phyloP scores from a whole-genome alignment of 1,140 invertebrate species.

The Proales similis region DNA sequence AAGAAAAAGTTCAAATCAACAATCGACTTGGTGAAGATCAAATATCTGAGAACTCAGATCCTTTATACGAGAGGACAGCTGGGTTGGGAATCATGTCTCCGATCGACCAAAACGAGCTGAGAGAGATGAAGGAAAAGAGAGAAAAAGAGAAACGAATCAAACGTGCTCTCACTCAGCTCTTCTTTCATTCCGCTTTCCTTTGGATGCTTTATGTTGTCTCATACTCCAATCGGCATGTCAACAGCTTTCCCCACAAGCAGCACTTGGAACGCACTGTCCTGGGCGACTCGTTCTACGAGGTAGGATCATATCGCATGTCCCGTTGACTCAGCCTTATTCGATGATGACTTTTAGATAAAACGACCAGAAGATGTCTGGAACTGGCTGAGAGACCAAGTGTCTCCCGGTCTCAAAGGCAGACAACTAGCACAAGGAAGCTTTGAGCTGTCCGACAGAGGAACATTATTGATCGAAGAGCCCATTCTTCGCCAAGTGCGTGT shows the following conservation, averaged over 20 bases:
- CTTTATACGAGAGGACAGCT: no score
- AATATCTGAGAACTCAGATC: not conserved
- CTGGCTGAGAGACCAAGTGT: slow-evolving; percentile 8
- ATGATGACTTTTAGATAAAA: no score
- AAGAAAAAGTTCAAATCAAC: no score
- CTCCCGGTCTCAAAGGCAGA: slow-evolving; percentile 17
- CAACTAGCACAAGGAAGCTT: slow-evolving; percentile 41
- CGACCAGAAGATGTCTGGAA: slow-evolving; percentile 14
- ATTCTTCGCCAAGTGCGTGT: slow-evolving; percentile 49
- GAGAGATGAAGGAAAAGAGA: slow-evolving; percentile 39
- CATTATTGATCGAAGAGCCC: slow-evolving; percentile 57
- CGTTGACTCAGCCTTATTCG: no score
- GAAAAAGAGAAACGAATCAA: slow-evolving; percentile 14
- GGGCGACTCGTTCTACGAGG: no score
- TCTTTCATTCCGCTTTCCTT: slow-evolving; percentile 40
- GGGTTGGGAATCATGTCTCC: slow-evolving; percentile 52
- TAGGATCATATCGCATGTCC: no score
- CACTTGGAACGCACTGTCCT: no score
- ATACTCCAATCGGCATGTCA: not conserved
- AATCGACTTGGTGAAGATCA: slow-evolving; percentile 41
- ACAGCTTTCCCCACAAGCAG: slow-evolving; percentile 44
- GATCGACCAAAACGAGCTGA: slow-evolving; percentile 41
- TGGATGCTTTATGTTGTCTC: slow-evolving; percentile 8
- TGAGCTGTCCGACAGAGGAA: slow-evolving; percentile 56
- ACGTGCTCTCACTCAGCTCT: not conserved